Conservation (phyloP, 1,140 invertebrate species). For the Aphelenchoides fujianensis region DNA sequence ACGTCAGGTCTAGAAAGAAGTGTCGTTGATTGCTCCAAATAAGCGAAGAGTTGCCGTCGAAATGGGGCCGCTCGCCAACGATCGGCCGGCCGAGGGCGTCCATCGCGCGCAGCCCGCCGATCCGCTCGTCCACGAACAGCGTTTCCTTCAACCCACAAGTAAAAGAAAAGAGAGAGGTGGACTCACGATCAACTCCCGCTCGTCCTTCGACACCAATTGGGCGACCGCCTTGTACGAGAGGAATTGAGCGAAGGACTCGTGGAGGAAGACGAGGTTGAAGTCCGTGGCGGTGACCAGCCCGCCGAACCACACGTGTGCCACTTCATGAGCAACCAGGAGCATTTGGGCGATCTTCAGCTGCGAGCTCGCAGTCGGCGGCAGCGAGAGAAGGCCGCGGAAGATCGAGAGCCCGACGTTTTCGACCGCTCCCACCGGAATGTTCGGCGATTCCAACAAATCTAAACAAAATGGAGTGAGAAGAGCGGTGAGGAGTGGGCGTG, state of each 20-base stretch:
- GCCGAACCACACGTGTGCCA: neutral
- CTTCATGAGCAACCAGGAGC: slow-evolving; percentile 11
- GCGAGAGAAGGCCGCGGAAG: neutral
- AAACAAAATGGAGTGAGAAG: slow-evolving; percentile 3
- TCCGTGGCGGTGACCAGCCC: neutral
- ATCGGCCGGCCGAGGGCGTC: neutral
- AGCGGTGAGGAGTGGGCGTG: too few species aligned
- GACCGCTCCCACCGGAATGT: neutral
- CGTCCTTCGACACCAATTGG: neutral
- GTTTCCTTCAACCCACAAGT: neutral
- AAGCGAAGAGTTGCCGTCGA: slow-evolving; percentile 9
- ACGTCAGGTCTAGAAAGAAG: neutral
- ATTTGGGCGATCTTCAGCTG: neutral
- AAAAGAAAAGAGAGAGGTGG: too few species aligned
- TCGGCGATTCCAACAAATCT: slow-evolving; percentile 4
- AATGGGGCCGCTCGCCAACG: neutral
- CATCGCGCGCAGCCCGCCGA: neutral
- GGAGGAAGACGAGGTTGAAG: neutral
- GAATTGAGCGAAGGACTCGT: neutral
- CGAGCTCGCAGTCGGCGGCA: neutral
- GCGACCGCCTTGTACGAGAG: neutral
- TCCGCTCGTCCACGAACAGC: slow-evolving; percentile 5
- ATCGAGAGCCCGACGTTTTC: neutral
- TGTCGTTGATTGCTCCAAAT: neutral
- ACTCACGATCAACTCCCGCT: neutral